Base-by-base conservation (phyloP, 2,113 vertebrate genomes). In the Spheniscus mendiculus region DNA sequence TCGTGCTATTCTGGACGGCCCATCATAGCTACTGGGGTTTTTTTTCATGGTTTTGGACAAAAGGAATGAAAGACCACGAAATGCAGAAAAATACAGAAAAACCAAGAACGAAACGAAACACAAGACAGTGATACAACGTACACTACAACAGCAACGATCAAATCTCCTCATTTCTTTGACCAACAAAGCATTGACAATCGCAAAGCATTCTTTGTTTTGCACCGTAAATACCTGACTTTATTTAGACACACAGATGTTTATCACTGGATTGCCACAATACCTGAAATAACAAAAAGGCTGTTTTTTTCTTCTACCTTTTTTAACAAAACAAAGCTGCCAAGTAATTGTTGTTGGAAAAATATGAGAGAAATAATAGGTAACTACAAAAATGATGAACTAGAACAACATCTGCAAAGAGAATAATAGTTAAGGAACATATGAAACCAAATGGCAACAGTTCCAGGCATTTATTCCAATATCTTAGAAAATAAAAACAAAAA, bases 391-490 rank as follows among this genome's bases (percentile, higher is more conserved):
- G 29, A 83, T 47, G 70, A 69, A 65, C 20, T 32, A 12, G 53
- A 55, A 29, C 1, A 15, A 59, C 34, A 32, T 38, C 36, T 49
- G 22, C 59, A 84, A 67, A 95, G 42, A 50, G 56, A 82, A 36
- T 17, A 11, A 5, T 49, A 63, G 81, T 84, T 95, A 95, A 92
- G 90, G 90, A 96, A 91, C 73, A 79, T 93, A 69, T 90, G 76
- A 93, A 87, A 88, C 61, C 32, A 38, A 71, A 87, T 59, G 82
- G 87, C 80, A 89, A 92, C 77, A 20, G 71, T 90, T 96, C 72
- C 65, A 96, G 65, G 77, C 47, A 91, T 96, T 96, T 85, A 95
- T 97, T 97, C 90, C 93, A 87, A 9, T 14, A 80, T 84, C 95
- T 87, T 88, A 55, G 49, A 87, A 94, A 97, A 95, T 10, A 45